Conservation (phyloP, 1,140 invertebrate species). For the Anadara kagoshimensis region DNA sequence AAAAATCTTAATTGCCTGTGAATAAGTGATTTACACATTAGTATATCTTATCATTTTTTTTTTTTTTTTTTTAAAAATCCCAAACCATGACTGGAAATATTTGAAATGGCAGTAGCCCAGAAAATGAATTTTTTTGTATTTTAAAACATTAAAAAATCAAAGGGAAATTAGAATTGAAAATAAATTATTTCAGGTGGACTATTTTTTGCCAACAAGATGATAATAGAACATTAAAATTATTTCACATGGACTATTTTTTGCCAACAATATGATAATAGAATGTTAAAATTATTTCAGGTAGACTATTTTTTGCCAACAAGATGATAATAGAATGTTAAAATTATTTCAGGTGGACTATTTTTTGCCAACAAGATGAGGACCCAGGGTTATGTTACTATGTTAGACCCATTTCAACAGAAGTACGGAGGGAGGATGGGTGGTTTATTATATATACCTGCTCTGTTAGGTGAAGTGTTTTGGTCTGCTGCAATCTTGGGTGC, state of each 20-base stretch:
- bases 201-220: constrained; percentile 98
- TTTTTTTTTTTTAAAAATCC: too few relatives aligned
- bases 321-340: too few relatives aligned
- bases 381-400: constrained; percentile 98
- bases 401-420: constrained; percentile 94
- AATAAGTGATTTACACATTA: too few relatives aligned
- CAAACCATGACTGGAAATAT: too few relatives aligned
- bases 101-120: too few relatives aligned
- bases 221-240: background rate
- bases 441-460: constrained; percentile 94
- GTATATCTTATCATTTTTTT: too few relatives aligned
- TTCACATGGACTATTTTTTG: constrained; percentile 91
- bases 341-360: constrained; percentile 83
- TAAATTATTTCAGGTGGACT: constrained; percentile 78
- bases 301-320: constrained; percentile 97
- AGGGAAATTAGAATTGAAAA: too few relatives aligned
- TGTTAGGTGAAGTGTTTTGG: constrained; percentile 98
- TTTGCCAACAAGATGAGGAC: constrained; percentile 98
- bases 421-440: constrained; percentile 98
- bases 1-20: too few relatives aligned
- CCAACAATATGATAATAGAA: constrained; percentile 97
- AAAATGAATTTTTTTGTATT: too few relatives aligned
- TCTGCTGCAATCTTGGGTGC: constrained; percentile 97
- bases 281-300: too few relatives aligned
- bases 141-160: too few relatives aligned